phyloP scores from a whole-genome alignment of 2,113 vertebrate genomes.

The Paradisaea rubra region DNA sequence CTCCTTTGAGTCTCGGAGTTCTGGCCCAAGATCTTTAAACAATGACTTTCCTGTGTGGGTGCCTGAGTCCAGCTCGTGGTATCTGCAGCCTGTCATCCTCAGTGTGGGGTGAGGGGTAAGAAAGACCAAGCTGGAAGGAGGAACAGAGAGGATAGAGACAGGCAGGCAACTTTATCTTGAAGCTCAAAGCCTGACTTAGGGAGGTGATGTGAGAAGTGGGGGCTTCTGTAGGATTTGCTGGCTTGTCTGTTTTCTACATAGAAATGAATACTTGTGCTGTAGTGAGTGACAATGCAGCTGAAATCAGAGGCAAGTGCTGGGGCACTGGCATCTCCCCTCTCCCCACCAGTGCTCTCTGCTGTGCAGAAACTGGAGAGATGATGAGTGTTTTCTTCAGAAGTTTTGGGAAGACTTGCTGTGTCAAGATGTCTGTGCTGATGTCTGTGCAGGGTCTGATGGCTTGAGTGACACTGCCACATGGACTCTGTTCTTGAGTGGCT shows the following conservation, averaged over 20 bases:
- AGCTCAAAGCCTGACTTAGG: neutral
- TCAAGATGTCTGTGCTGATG: neutral
- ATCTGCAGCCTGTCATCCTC: neutral
- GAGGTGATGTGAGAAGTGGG: neutral
- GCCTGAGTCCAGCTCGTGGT: neutral
- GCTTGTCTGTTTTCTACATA: neutral
- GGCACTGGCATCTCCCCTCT: neutral
- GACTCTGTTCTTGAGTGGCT: neutral
- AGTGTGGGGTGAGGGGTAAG: neutral
- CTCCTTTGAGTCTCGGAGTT: neutral
- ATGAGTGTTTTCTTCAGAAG: neutral
- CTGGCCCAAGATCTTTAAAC: neutral
- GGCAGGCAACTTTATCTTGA: neutral
- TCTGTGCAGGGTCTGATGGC: neutral
- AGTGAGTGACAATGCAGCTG: neutral
- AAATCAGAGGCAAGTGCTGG: neutral
- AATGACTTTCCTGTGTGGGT: neutral
- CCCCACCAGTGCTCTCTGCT: neutral
- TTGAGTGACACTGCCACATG: conserved; percentile 46
- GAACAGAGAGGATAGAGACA: neutral
- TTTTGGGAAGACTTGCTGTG: neutral
- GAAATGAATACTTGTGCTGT: neutral
- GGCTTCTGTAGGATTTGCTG: neutral
- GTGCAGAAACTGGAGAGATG: neutral
- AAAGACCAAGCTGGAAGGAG: neutral